Evolutionary conservation across 2,113 vertebrate genomes (phyloP), one percentile per base, ranked within the genome.

Genomic region (Lycaon pictus): DNA sequence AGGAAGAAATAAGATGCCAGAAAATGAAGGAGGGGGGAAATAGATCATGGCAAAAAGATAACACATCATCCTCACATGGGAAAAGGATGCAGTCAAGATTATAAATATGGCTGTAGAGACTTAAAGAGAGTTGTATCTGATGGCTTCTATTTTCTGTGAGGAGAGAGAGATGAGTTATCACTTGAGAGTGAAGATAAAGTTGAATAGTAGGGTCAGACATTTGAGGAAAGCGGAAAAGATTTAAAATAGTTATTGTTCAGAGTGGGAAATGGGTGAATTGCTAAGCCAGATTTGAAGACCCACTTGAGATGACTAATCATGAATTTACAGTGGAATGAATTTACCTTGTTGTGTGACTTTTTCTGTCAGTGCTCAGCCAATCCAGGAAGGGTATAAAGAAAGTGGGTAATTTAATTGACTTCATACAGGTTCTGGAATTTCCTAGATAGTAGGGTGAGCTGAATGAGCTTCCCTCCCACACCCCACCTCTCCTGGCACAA

Each of bases 1-100:
- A 94, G 23, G 32, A 92, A 96, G 69, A 93, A 80, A 84, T 43
- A 95, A 88, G 60, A 88, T 79, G 56, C 15, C 58, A 82, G 43
- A 93, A 92, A 90, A 60, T 48, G 58, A 17, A 80, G 62, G 25
- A 65, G 11, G 32, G 67, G 53, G 72, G 65, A 74, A 72, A 35
- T 6, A 81, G 51, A 69, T 67, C 43, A 48, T 51, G 19, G 19
- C 22, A 69, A 19, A 51, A 90, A 93, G 84, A 89, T 82, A 93
- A 48, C 35, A 67, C 3, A 9, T 87, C 65, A 87, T 92, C 35
- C 37, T 69, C 65, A 67, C 16, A 43, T 4, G 7, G 65, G 56
- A 65, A 80, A 90, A 58, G 13, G 62, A 63, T 53, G 19, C 19
- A 43, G 19, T 62, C 29, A 51, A 35, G 55, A 60, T 56, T 92